Conservation (phyloP, 2,888 invertebrate genomes). For the Dastarcus helophoroides region DNA sequence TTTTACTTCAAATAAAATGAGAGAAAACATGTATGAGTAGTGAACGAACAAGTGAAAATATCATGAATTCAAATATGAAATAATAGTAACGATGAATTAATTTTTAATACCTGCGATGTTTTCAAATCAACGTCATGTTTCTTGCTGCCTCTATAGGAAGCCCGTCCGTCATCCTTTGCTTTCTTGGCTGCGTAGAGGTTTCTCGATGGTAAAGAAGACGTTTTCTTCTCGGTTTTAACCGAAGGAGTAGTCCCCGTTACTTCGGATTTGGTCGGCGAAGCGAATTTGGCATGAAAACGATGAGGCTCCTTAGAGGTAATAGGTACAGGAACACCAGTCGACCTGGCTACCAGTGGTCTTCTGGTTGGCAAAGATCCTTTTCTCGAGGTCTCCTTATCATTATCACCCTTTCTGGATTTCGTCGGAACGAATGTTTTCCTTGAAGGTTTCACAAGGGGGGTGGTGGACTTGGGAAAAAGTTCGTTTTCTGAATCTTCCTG, state of each 20-base stretch:
- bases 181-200: conserved; percentile 27
- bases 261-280: conserved; percentile 13
- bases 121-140: too few relatives aligned
- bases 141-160: background rate
- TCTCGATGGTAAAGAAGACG: conserved; percentile 18
- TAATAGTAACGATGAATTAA: too few relatives aligned
- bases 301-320: conserved; percentile 16
- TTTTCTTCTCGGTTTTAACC: too few relatives aligned
- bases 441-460: conserved; percentile 10
- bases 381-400: conserved; percentile 10
- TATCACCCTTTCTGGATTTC: conserved; percentile 19
- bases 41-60: too few relatives aligned
- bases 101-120: too few relatives aligned
- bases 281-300: conserved; percentile 29
- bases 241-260: too few relatives aligned
- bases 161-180: conserved; percentile 13
- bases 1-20: too few relatives aligned
- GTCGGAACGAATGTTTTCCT: conserved; percentile 17
- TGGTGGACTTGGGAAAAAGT: conserved; percentile 18
- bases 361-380: conserved; percentile 4
- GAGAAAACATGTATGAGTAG: too few relatives aligned
- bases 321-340: conserved; percentile 11
- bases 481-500: conserved; percentile 24
- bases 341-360: conserved; percentile 6
- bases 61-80: too few relatives aligned